A percentile compares a stretch with the other conserved stretches of the same genome.
These are phyloP conservation scores for Dryadula phaetusa DNA, from an alignment of 2,888 invertebrate genomes.

Conservation along the genomic window DNA sequence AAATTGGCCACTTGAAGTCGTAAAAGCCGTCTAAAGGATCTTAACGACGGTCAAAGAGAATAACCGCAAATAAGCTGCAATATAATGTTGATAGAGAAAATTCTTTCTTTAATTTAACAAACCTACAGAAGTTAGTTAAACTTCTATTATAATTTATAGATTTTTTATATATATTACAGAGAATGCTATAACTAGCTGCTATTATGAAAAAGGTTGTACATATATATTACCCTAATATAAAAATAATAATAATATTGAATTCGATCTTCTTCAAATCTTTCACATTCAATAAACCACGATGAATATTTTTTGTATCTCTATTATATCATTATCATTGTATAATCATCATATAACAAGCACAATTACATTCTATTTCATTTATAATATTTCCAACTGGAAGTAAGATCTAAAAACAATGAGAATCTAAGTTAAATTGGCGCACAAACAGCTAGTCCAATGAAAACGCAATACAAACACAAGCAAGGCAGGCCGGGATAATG, in stretches of 20 bases:
- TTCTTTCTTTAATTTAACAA: constrained; percentile 82
- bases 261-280: no score
- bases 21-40: constrained; percentile 81
- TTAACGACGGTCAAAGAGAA: constrained; percentile 84
- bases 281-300: no score
- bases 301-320: no score
- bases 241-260: no score
- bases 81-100: constrained; percentile 77
- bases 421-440: constrained; percentile 56
- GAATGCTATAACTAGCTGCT: no score
- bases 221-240: no score
- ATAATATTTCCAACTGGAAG: background rate
- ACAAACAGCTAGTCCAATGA: constrained; percentile 57
- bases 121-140: constrained; percentile 69
- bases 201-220: no score
- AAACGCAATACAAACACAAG: constrained; percentile 57
- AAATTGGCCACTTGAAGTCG: constrained; percentile 83
- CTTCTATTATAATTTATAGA: constrained; percentile 73
- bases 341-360: background rate
- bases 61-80: constrained; percentile 84
- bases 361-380: background rate
- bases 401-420: constrained; percentile 27
- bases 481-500: constrained; percentile 61
- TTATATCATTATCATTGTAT: no score
- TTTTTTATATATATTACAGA: constrained; percentile 47